Conservation (phyloP, 2,797 vertebrate species). For the Petrocephalus sullivani region DNA sequence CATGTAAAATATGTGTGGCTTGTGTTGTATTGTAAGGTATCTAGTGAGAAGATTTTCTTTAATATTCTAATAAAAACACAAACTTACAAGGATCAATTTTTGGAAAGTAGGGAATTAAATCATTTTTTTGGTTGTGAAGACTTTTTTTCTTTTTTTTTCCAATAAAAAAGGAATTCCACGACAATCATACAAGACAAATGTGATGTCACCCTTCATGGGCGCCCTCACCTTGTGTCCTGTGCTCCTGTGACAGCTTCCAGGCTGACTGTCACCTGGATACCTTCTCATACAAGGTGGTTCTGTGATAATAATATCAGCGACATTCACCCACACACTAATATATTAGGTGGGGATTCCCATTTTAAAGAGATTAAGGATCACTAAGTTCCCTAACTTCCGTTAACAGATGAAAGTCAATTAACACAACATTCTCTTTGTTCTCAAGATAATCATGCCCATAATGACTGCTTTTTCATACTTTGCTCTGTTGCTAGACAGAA, state of each 20-base stretch:
- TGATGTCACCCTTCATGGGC: neutral
- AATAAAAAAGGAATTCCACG: conserved; percentile 25
- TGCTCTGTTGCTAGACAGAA: neutral
- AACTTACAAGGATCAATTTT: neutral
- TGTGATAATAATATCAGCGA: neutral
- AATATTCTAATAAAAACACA: conserved; percentile 16
- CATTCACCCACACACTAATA: neutral
- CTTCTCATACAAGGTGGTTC: neutral
- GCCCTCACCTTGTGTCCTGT: neutral
- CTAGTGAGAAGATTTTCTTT: conserved; percentile 41
- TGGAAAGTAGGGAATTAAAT: conserved; percentile 30
- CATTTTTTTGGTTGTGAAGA: conserved; percentile 41
- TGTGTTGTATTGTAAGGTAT: conserved; percentile 48
- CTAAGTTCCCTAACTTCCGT: neutral
- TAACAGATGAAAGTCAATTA: neutral
- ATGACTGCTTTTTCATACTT: neutral
- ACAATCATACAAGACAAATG: conserved; percentile 28
- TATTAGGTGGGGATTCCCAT: neutral
- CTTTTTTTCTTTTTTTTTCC: conserved; percentile 11
- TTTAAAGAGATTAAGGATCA: neutral
- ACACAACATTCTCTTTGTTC: neutral
- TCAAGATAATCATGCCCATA: neutral
- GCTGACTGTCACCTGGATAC: neutral
- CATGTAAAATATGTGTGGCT: conserved; percentile 50
- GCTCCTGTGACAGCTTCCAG: neutral